Percentiles rank a stretch among this genome's conserved stretches.
phyloP scores from a whole-genome alignment of 2,797 vertebrate genomes.

The Peromyscus melanophrys region DNA sequence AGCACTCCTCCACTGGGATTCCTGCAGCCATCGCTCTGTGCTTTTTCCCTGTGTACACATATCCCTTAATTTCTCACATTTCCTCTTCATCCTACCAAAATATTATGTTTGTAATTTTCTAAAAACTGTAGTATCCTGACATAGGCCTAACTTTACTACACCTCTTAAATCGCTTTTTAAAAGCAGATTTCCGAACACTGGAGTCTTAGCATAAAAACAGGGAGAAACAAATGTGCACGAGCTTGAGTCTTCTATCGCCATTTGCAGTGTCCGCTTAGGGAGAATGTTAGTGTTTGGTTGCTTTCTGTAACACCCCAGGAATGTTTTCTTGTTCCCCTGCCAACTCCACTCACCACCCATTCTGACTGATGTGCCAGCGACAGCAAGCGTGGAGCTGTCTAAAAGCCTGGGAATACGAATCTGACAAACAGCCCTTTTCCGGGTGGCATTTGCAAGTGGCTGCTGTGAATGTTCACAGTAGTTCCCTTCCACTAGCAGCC shows the following conservation, averaged over 20 bases:
- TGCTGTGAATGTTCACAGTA: background rate
- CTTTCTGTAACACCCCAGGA: background rate
- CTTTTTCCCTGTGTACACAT: background rate
- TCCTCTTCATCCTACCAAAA: background rate
- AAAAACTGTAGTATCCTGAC: background rate
- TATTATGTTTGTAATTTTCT: background rate
- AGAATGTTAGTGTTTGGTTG: background rate
- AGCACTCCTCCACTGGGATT: background rate
- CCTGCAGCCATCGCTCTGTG: background rate
- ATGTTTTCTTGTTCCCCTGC: slow-evolving; percentile 36
- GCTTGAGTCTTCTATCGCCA: background rate
- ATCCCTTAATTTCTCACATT: background rate
- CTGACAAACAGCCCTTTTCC: background rate
- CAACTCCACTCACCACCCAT: slow-evolving; percentile 18
- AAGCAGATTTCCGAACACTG: slow-evolving; percentile 30
- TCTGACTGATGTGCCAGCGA: slow-evolving; percentile 38
- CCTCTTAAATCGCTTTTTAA: background rate
- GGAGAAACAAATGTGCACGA: slow-evolving; percentile 4
- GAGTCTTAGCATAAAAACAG: slow-evolving; percentile 34
- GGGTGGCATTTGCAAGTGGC: background rate
- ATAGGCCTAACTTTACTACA: background rate
- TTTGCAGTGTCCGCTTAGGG: background rate
- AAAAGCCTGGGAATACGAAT: background rate
- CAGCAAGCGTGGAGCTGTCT: background rate
- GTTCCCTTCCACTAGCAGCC: background rate